Base-by-base conservation (phyloP, 2,113 vertebrate genomes). In the Rallus limicola region DNA sequence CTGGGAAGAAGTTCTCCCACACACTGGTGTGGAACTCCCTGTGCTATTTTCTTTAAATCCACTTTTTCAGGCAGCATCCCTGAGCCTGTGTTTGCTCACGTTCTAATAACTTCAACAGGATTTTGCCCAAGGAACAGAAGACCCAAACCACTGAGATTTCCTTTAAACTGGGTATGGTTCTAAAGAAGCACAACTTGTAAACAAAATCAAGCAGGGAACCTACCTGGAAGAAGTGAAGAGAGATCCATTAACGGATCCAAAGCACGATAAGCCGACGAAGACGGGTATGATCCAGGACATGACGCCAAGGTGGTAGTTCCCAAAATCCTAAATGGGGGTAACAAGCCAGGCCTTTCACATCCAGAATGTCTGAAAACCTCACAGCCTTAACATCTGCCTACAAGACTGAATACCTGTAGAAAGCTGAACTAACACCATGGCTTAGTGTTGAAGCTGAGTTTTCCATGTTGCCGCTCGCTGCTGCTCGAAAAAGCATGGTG, bases 221-320 rank as follows among this genome's bases (percentile, higher is more conserved):
- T 97, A 99, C 99, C 99, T 98, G 80, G 99, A 99, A 19, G 99
- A 99, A 0, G 99, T 99, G 97, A 99, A 99, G 76, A 99, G 98
- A 28, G 99, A 99, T 13, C 99, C 99, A 4, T 99, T 99, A 79
- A 99, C 99, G 0, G 99, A 99, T 8, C 99, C 99, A 5, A 99
- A 99, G 96, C 99, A 99, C 3, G 99, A 99, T 38, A 99, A 97
- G 16, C 99, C 99, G 16, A 99, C 99, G 38, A 99, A 99, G 91
- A 99, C 99, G 0, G 99, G 99, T 89, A 99, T 99, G 97, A 99
- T 98, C 99, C 99, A 99, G 25, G 99, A 97, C 99, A 99, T 99
- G 53, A 99, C 97, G 0, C 99, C 99, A 56, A 99, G 97, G 98
- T 99, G 98, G 34, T 95, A 87, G 93, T 99, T 99, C 31, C 99